Base-by-base conservation (phyloP, 1,140 invertebrate genomes). In the Aradophagus sp. region DNA sequence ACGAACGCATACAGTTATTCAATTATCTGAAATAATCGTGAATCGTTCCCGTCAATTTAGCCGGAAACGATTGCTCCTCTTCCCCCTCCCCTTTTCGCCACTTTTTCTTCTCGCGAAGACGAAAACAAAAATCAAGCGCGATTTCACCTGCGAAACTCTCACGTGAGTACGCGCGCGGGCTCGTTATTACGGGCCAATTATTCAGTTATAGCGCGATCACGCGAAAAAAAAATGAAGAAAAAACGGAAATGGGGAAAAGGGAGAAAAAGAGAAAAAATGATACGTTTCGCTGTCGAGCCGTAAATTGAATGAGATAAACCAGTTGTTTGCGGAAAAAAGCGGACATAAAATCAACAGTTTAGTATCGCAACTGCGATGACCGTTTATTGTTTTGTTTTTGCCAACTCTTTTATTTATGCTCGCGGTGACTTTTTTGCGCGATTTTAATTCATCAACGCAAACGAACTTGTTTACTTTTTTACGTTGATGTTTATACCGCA, bases 151-250 rank as follows among this genome's bases (percentile, higher is more conserved):
- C n/a, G 32, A 34, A 34, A 55, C 61, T 65, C 50, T 61, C 45
- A 44, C 47, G 29, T 34, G 38, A 5, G 27, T 10, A 6, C 11
- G 34, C 29, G 36, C 11, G 34, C 29, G 36, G 10, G n/a, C 15
- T 55, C 48, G 55, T 42, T 66, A 66, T 50, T 42, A 41, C 34
- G 27, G 23, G 17, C 41, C 41, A 65, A 65, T 65, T 65, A 65
- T 65, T 65, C 34, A 55, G 41, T 41, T 55, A 20, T 17, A 53
- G 14, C 6, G 31, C 32, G n/a, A 35, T 41, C 2, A 13, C 10
- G 14, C 29, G 27, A 47, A 53, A 53, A 53, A 45, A 45, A 19
- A 53, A 53, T n/a, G n/a, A n/a, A n/a, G n/a, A n/a, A n/a, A n/a
- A n/a, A n/a, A n/a, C n/a, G n/a, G n/a, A n/a, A n/a, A n/a, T n/a